phyloP scores from a whole-genome alignment of 2,888 invertebrate genomes.

The Platerodrilus igneus region DNA sequence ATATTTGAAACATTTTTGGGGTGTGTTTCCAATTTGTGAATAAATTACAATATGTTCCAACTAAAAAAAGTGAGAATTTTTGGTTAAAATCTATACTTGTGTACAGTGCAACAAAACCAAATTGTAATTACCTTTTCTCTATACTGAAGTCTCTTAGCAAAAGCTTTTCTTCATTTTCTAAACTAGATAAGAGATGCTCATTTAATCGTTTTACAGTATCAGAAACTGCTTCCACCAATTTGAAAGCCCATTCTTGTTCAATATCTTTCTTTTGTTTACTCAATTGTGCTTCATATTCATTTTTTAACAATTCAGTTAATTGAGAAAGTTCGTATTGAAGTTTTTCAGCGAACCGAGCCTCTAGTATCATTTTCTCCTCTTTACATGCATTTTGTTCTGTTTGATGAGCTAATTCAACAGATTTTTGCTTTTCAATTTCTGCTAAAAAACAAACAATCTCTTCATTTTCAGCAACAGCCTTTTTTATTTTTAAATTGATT shows the following conservation, averaged over 20 bases:
- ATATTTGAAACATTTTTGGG: too few species aligned
- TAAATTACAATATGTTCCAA: too few species aligned
- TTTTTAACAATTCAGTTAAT: slow-evolving; percentile 20
- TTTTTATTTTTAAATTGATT: slow-evolving; percentile 36
- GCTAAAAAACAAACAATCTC: slow-evolving; percentile 27
- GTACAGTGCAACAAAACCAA: slow-evolving; percentile 7
- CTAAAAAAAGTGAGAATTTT: too few species aligned
- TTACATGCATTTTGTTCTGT: slow-evolving; percentile 23
- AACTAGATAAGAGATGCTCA: slow-evolving; percentile 33
- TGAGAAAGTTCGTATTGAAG: slow-evolving; percentile 22
- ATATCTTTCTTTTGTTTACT: slow-evolving; percentile 23
- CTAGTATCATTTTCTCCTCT: slow-evolving; percentile 22
- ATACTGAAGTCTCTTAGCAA: slow-evolving; percentile 31
- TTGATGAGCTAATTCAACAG: slow-evolving; percentile 23
- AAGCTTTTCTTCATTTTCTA: slow-evolving; percentile 35
- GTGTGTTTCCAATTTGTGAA: too few species aligned
- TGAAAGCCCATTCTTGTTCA: slow-evolving; percentile 30
- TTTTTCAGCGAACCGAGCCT: slow-evolving; percentile 25
- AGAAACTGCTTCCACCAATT: slow-evolving; percentile 33
- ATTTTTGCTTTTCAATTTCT: slow-evolving; percentile 28
- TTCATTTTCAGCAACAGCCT: slow-evolving; percentile 37
- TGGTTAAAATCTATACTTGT: too few species aligned
- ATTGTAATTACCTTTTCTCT: slow-evolving; percentile 34
- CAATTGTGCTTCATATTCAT: slow-evolving; percentile 25
- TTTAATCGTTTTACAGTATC: slow-evolving; percentile 35